Evolutionary conservation across 2,888 invertebrate species (phyloP).

Genomic region (Rotaria magnacalcarata): DNA sequence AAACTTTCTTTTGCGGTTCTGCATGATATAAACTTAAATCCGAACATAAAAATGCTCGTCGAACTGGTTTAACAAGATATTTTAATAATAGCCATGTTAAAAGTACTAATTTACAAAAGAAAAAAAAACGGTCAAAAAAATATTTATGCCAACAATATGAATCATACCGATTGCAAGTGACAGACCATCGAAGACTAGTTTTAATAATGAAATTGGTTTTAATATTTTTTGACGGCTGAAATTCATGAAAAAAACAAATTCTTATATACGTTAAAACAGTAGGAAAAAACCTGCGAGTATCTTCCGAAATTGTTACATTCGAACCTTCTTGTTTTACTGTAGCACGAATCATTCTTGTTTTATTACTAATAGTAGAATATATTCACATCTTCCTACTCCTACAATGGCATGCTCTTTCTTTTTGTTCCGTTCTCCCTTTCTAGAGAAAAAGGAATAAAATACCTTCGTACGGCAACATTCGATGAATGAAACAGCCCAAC

Average conservation of each 20-base stretch:
- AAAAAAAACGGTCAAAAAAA: not conserved
- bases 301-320: not conserved
- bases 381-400: not conserved
- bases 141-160: not conserved
- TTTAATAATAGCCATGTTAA: not conserved
- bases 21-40: slow-evolving; percentile 14
- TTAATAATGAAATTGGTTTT: not conserved
- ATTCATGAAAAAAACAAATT: not conserved
- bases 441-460: not conserved
- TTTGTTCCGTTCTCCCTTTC: not conserved
- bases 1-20: not conserved
- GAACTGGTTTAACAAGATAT: slow-evolving; percentile 24
- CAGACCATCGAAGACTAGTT: not conserved
- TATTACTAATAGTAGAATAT: not conserved
- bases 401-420: not conserved
- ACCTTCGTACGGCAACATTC: not conserved
- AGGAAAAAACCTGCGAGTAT: not conserved
- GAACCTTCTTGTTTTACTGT: not conserved
- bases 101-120: not conserved
- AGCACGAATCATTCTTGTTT: not conserved
- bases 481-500: not conserved
- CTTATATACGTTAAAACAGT: not conserved
- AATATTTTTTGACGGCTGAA: not conserved
- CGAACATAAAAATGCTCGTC: slow-evolving; percentile 31
- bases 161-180: not conserved